Evolutionary conservation across 2,888 invertebrate species (phyloP), one percentile per base, ranked within the genome.

Genomic region (Synergus laeviventris): DNA sequence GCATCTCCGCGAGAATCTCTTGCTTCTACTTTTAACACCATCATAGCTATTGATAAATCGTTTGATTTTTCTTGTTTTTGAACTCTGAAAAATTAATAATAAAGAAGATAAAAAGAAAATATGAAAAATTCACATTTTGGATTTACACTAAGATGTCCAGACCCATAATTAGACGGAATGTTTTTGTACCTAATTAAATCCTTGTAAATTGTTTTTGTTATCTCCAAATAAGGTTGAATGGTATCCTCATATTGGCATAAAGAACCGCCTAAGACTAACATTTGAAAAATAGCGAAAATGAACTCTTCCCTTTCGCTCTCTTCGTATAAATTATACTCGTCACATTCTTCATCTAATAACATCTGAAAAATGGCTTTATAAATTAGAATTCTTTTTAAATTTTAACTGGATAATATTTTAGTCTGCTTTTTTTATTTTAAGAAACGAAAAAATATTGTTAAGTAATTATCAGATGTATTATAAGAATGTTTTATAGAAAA

Each of bases 241-340:
- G 84, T 87, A 81, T 93, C 93, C 82, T 94, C 94, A 84, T 91
- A 93, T 82, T 94, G 94, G 83, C 93, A 93, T 61, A 93, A 87
- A 42, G 88, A 86, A 1, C 94, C 94, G 7, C 94, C 94, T 12
- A 93, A 87, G 75, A 92, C 92, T n/a, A 94, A 80, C 84, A 93
- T 91, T 83, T 90, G 88, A 81, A 94, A 92, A 74, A 94, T 82
- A 18, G 87, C 87, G 84, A 93, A 93, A 38, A 94, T 88, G 80
- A 94, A 93, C 86, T 94, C 93, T 5, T 91, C 87, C 49, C 92
- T 91, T 81, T 93, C 93, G 5, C 88, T 82, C 42, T 90, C 86
- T 9, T 86, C 84, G 83, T 91, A 93, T 39, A 93, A 83, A 78
- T 89, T 80, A 81, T 91, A 92, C 79, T 92, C 86, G 16, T 91